Percentiles rank a stretch among this genome's conserved stretches.
These are phyloP conservation scores for Chloebia gouldiae DNA, from an alignment of 2,113 vertebrate genomes.

Conservation along the genomic window DNA sequence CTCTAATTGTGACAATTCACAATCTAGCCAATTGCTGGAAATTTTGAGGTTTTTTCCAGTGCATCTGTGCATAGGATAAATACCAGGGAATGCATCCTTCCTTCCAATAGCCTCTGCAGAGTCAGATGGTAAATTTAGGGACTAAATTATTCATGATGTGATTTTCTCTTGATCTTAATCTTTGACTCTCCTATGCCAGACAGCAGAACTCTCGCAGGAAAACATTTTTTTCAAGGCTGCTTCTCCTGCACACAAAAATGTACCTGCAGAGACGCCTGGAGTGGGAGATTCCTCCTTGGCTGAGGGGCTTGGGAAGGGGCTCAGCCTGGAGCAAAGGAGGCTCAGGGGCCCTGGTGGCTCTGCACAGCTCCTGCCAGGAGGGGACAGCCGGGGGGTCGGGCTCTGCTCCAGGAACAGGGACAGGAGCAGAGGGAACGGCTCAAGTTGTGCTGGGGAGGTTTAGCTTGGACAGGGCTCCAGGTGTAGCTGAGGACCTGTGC, in stretches of 20 bases:
- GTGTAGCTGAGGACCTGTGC: fast-evolving
- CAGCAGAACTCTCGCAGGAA: neutral
- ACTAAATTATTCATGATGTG: slow-evolving; percentile 48
- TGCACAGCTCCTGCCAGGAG: neutral
- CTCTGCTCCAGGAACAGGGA: neutral
- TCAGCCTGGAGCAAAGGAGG: neutral
- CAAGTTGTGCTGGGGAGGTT: neutral
- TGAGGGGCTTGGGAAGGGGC: neutral
- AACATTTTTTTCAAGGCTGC: neutral
- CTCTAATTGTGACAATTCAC: neutral
- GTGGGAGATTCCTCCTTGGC: neutral
- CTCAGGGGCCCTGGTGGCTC: neutral
- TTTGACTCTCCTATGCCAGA: slow-evolving; percentile 20
- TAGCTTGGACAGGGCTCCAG: neutral
- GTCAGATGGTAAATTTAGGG: slow-evolving; percentile 14
- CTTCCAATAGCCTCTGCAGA: neutral
- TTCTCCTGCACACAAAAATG: neutral
- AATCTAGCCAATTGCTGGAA: too few relatives aligned
- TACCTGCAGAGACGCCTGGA: neutral
- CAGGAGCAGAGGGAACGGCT: fast-evolving
- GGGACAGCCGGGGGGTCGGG: neutral
- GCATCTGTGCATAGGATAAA: neutral
- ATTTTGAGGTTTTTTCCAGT: neutral
- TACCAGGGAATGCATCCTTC: neutral
- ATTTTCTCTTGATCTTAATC: slow-evolving; percentile 41